A percentile compares a stretch with the other conserved stretches of the same genome.
Conservation (phyloP, 2,113 vertebrate species). For the Stercorarius parasiticus region DNA sequence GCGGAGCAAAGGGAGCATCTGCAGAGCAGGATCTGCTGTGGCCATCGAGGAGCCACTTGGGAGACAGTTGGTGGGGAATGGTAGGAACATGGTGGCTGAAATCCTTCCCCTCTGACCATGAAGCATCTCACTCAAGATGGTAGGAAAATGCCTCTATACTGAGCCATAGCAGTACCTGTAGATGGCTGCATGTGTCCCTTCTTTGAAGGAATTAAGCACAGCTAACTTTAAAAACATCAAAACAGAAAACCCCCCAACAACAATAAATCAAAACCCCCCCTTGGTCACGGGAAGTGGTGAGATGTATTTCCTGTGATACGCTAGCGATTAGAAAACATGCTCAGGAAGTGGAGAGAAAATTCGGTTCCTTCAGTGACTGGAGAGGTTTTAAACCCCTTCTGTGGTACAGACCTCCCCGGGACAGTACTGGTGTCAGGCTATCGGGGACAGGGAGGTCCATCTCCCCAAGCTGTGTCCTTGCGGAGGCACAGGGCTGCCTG, state of each 20-base stretch:
- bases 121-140: background rate
- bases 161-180: background rate
- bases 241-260: background rate
- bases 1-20: background rate
- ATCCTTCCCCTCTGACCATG: background rate
- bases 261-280: background rate
- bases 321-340: background rate
- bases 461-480: background rate
- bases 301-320: background rate
- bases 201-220: background rate
- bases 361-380: background rate
- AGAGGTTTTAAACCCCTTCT: background rate
- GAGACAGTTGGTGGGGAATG: background rate
- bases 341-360: background rate
- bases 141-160: background rate
- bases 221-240: background rate
- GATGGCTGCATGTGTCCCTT: too few species aligned
- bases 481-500: background rate
- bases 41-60: background rate
- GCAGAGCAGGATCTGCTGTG: background rate
- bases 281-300: background rate
- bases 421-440: accelerated
- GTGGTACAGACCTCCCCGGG: background rate
- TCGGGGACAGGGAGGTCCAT: accelerated
- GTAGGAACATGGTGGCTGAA: background rate